Evolutionary conservation across 2,888 invertebrate species (phyloP).

Genomic region (Ferrisia virgata): DNA sequence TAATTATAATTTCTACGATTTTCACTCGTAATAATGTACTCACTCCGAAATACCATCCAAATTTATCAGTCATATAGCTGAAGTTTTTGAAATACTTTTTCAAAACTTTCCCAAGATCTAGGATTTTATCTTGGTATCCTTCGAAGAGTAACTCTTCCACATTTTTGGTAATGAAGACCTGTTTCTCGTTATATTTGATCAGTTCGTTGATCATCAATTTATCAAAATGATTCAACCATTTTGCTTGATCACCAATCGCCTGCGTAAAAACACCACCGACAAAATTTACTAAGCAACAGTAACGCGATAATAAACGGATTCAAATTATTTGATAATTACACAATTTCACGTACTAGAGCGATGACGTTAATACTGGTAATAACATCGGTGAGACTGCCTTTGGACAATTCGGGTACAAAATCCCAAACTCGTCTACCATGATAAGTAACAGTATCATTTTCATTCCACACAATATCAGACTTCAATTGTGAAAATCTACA

Average conservation of each 20-base stretch:
- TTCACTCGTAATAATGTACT: conserved; percentile 53
- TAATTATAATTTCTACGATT: background rate
- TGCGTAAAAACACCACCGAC: background rate
- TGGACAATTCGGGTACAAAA: conserved; percentile 67
- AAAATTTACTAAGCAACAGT: too few relatives aligned
- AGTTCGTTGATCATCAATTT: background rate
- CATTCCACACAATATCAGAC: conserved; percentile 57
- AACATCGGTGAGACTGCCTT: conserved; percentile 64
- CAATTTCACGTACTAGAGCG: conserved; percentile 62
- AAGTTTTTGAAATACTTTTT: conserved; percentile 53
- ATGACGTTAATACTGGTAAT: conserved; percentile 76
- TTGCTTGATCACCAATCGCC: background rate
- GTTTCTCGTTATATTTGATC: conserved; percentile 49
- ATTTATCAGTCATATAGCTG: conserved; percentile 68
- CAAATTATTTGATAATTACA: background rate
- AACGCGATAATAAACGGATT: too few relatives aligned
- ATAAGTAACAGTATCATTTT: conserved; percentile 73
- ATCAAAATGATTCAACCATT: background rate
- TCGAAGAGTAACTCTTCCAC: conserved; percentile 71
- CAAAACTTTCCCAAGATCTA: conserved; percentile 60
- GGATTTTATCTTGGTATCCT: conserved; percentile 72
- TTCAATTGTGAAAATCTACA: conserved; percentile 19
- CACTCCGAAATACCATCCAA: conserved; percentile 81
- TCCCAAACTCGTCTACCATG: conserved; percentile 71
- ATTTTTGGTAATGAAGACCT: conserved; percentile 62